Evolutionary conservation across 2,113 vertebrate species (phyloP).

Genomic region (Eclectus roratus): DNA sequence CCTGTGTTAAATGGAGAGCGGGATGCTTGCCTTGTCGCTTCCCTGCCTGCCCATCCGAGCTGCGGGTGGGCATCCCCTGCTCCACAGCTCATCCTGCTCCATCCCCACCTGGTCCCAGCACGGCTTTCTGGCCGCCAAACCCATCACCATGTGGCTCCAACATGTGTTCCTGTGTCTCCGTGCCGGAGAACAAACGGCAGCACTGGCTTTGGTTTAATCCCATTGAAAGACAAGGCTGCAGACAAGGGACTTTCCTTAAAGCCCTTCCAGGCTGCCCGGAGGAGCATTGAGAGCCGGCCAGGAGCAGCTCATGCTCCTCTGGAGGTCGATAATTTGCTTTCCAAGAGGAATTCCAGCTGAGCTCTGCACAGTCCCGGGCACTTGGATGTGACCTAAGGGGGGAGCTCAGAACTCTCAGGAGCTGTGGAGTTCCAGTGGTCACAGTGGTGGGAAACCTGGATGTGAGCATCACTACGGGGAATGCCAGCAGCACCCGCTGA

Average conservation of each 20-base stretch:
- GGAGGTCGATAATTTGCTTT: background rate
- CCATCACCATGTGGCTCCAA: background rate
- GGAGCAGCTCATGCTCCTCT: accelerated
- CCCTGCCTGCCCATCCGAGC: background rate
- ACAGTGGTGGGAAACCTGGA: background rate
- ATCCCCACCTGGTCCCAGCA: background rate
- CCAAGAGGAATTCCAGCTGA: background rate
- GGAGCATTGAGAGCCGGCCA: accelerated
- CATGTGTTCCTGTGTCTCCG: background rate
- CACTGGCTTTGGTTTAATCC: background rate
- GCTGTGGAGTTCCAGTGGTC: accelerated
- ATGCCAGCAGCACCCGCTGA: background rate
- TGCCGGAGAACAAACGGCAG: background rate
- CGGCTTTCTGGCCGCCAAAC: background rate
- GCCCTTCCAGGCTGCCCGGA: background rate
- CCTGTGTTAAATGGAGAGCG: accelerated
- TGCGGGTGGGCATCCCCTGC: accelerated
- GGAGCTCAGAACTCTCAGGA: accelerated
- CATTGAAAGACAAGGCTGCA: background rate
- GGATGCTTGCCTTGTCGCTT: background rate
- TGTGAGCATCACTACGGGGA: accelerated
- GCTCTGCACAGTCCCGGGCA: background rate
- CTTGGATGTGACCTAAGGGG: background rate
- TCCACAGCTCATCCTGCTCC: background rate
- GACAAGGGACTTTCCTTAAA: background rate